Evolutionary conservation across 2,797 vertebrate genomes (phyloP).

Genomic region (Lagocephalus sceleratus): DNA sequence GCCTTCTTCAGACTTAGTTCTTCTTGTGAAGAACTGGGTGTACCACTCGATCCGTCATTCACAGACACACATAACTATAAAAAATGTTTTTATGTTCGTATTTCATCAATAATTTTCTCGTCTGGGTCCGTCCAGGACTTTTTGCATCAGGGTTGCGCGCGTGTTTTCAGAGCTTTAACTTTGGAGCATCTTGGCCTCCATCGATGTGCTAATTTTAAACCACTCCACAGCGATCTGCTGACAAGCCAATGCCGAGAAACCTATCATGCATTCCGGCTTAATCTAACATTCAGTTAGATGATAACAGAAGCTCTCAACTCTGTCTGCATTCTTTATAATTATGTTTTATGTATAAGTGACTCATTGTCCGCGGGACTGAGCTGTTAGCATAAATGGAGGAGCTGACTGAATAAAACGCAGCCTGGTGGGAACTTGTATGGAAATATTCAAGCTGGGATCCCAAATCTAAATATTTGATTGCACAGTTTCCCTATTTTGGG

Average conservation of each 20-base stretch:
- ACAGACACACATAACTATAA: too few species aligned
- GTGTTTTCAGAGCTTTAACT: not conserved
- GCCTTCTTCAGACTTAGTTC: too few species aligned
- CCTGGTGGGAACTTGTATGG: conserved; percentile 21
- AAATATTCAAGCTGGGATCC: conserved; percentile 18
- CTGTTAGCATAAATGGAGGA: conserved; percentile 40
- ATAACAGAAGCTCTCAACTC: conserved; percentile 37
- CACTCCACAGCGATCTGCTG: not conserved
- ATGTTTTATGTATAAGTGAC: conserved; percentile 58
- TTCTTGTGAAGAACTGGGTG: too few species aligned
- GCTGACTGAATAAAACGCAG: conserved; percentile 39
- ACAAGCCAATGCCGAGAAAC: not conserved
- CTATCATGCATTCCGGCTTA: conserved; percentile 8
- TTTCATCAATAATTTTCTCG: too few species aligned
- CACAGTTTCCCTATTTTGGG: conserved; percentile 25
- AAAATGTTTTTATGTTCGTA: too few species aligned
- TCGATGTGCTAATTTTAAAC: conserved; percentile 1
- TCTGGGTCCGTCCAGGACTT: too few species aligned
- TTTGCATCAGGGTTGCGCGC: too few species aligned
- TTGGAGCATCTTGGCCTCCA: conserved; percentile 1
- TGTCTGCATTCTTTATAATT: conserved; percentile 52
- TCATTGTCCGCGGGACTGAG: conserved; percentile 52
- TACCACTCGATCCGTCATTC: too few species aligned
- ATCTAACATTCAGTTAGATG: conserved; percentile 22
- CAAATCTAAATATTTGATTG: conserved; percentile 57